Evolutionary conservation across 2,888 invertebrate genomes (phyloP), one percentile per base, ranked within the genome.

Genomic region (Lasioglossum morio): DNA sequence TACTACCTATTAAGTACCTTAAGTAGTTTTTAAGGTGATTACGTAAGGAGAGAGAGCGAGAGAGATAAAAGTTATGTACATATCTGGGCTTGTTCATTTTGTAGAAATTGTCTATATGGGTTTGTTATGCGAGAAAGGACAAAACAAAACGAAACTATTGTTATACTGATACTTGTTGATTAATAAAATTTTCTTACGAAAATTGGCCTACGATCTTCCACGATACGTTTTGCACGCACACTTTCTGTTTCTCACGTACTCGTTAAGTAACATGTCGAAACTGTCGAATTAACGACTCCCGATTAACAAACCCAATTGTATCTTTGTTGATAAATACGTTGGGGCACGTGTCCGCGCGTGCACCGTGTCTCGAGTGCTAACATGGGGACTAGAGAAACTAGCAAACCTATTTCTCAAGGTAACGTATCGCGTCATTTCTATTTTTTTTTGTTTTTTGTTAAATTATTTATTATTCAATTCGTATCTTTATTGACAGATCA

Each of bases 161-260:
- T 95, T 94, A 93, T 92, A 86, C 70, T 48, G 76, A 86, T 92
- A 94, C 90, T 90, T 94, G 94, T 95, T 94, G 93, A 92, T 94
- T 94, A 95, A 95, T 95, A 95, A 95, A 95, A 93, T 94, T 94
- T 94, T 94, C 93, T 93, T 94, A 93, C 87, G 72, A 94, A 94
- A 93, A 95, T 94, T 94, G 93, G 93, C 92, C 92, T 94, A 93
- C 92, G 92, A 94, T 94, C 92, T 93, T 94, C 92, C 88, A 92
- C 92, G 88, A 92, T 92, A 80, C 72, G 72, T 82, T 86, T 85
- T 88, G 88, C 87, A 84, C 84, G 83, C 82, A 89, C 79, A 83
- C 78, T 86, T 72, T 69, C 77, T 85, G 48, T 81, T 48, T 88
- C 76, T 81, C 84, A 82, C 70, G 84, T 82, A 88, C 89, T 86